phyloP scores from a whole-genome alignment of 2,113 vertebrate genomes.

The Oncorhynchus kisutch region DNA sequence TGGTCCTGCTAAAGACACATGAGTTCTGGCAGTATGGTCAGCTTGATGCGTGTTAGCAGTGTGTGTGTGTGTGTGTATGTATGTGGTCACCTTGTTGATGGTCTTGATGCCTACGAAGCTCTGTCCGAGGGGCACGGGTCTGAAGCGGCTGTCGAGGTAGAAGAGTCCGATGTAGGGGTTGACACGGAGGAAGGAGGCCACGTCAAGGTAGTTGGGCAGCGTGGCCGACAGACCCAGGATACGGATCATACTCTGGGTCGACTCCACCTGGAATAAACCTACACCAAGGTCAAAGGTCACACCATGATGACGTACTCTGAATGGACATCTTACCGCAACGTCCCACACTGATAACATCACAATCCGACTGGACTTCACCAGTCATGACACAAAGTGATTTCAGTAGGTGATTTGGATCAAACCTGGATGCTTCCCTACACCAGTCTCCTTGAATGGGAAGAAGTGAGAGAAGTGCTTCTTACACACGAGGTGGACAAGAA shows the following conservation, averaged over 20 bases:
- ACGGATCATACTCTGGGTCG: conserved; percentile 97
- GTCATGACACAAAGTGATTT: too few species aligned
- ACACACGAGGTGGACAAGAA: too few species aligned
- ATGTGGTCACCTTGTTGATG: conserved; percentile 85
- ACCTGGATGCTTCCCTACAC: too few species aligned
- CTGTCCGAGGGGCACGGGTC: conserved; percentile 93
- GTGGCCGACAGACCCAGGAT: conserved; percentile 97
- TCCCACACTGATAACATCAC: too few species aligned
- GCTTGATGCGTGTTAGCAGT: background rate
- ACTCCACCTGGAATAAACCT: conserved; percentile 83
- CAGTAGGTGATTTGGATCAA: too few species aligned
- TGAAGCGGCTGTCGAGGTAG: conserved; percentile 94
- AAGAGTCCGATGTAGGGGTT: conserved; percentile 96
- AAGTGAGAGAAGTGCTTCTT: too few species aligned
- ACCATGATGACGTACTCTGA: too few species aligned
- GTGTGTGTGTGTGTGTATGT: background rate
- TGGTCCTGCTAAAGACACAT: background rate
- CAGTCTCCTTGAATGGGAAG: too few species aligned
- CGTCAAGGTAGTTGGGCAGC: conserved; percentile 95
- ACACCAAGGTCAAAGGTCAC: too few species aligned
- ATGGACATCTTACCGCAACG: too few species aligned
- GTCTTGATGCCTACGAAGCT: conserved; percentile 94
- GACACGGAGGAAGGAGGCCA: conserved; percentile 91
- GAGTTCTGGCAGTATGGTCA: background rate
- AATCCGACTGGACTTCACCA: too few species aligned